Conservation (phyloP, 1,140 invertebrate genomes). For the Acyrthosiphon pisum region DNA sequence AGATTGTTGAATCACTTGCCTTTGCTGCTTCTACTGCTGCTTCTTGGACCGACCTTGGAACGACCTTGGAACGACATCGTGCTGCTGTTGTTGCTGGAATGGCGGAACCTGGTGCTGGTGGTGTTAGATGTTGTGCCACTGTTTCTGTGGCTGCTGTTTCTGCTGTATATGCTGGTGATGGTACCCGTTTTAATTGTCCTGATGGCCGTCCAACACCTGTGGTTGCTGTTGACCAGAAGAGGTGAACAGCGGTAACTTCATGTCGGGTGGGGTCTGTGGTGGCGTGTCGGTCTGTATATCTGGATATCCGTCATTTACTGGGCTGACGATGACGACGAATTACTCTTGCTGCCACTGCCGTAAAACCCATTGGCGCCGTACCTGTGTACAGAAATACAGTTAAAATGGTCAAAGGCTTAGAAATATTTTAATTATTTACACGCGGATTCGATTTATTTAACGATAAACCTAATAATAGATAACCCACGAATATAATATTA, state of each 20-base stretch:
- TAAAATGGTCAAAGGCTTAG: background rate
- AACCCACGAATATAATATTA: too few species aligned
- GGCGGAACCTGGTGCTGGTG: conserved; percentile 39
- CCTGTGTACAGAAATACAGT: conserved; percentile 60
- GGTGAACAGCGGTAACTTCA: conserved; percentile 79
- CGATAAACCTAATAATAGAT: too few species aligned
- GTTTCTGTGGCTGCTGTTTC: conserved; percentile 29
- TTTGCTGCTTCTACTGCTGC: conserved; percentile 64
- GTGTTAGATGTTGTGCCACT: conserved; percentile 49
- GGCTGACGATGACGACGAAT: conserved; percentile 51
- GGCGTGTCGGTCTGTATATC: conserved; percentile 90
- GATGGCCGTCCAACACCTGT: conserved; percentile 66
- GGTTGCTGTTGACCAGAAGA: conserved; percentile 61
- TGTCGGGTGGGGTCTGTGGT: conserved; percentile 89
- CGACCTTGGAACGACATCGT: conserved; percentile 80
- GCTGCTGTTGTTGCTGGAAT: conserved; percentile 59
- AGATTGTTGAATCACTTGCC: conserved; percentile 62
- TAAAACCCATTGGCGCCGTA: conserved; percentile 62
- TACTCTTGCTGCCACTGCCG: conserved; percentile 65
- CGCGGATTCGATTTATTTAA: too few species aligned
- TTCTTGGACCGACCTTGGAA: conserved; percentile 79
- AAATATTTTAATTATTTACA: background rate
- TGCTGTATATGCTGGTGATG: background rate
- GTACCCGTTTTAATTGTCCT: conserved; percentile 54
- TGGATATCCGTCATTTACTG: conserved; percentile 70